phyloP scores from a whole-genome alignment of 2,113 vertebrate genomes.

The Pomatorhinus ruficollis region DNA sequence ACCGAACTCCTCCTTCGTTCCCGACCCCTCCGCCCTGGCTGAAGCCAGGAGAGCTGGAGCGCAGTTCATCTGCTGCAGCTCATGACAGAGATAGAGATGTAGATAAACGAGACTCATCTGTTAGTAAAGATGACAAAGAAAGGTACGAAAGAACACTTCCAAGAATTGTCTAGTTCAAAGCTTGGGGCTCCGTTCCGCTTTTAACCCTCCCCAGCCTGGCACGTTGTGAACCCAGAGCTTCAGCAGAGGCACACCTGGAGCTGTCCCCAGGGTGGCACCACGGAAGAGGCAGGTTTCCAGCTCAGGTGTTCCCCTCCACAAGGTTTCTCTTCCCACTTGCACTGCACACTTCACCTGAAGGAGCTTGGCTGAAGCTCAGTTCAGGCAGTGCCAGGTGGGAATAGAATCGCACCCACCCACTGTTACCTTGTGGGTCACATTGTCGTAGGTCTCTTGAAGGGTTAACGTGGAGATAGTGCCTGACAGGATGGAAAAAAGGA shows the following conservation, averaged over 20 bases:
- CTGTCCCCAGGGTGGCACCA: neutral
- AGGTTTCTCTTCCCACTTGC: slow-evolving; percentile 18
- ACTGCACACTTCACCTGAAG: neutral
- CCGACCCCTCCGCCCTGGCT: slow-evolving; percentile 98
- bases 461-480: neutral
- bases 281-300: neutral
- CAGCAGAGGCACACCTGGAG: neutral
- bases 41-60: slow-evolving; percentile 93
- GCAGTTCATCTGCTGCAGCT: slow-evolving; percentile 89
- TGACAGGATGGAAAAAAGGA: neutral
- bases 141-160: slow-evolving; percentile 84
- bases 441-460: neutral
- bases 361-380: neutral
- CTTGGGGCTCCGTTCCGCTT: slow-evolving; percentile 64
- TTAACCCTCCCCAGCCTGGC: slow-evolving; percentile 68
- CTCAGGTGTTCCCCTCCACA: neutral
- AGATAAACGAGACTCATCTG: slow-evolving; percentile 90
- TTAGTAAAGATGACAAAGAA: slow-evolving; percentile 96
- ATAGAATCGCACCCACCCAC: neutral
- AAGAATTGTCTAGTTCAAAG: slow-evolving; percentile 66
- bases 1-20: slow-evolving; percentile 96
- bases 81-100: slow-evolving; percentile 92
- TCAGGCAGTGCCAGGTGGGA: slow-evolving; percentile 3
- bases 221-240: slow-evolving; percentile 45
- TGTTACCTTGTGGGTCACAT: neutral